Base-by-base conservation (phyloP, 1,140 invertebrate genomes). In the Asbolus verrucosus region DNA sequence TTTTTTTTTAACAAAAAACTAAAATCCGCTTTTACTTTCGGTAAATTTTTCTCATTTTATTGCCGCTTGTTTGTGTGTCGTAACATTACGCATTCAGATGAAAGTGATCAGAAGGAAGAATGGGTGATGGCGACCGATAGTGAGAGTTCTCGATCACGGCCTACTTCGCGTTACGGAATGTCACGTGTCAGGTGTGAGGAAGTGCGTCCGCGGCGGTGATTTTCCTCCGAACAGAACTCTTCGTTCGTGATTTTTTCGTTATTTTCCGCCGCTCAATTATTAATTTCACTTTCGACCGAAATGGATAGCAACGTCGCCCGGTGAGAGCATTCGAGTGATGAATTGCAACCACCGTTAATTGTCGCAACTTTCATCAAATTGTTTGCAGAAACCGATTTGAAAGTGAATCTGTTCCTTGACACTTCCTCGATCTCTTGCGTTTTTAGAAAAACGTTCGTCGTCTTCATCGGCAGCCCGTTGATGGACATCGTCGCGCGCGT, bases 391-490 rank as follows among this genome's bases (percentile, higher is more conserved):
- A 6, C 15, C 1, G 15, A 62, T 63, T 63, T 13, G 33, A 63
- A 41, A 41, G 61, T 27, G 18, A 59, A 24, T 59, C 24, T 66
- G 31, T 54, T 54, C 9, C 46, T n/a, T n/a, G n/a, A n/a, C n/a
- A n/a, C n/a, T n/a, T n/a, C n/a, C n/a, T n/a, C n/a, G n/a, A n/a
- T n/a, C n/a, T n/a, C n/a, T n/a, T n/a, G n/a, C n/a, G n/a, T n/a
- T n/a, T n/a, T n/a, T n/a, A n/a, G n/a, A n/a, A 54, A 21, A 54
- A 24, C 13, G 39, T 6, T 54, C 41, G 31, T 75, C 18, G 24
- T 75, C 19, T 69, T 65, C 19, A 11, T 73, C 15, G 74, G 74
- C 33, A 71, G 69, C 65, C 74, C 71, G 2, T 39, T 75, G 16
- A 46, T 71, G 15, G 74, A 75, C 50, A 41, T 75, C 30, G 67